Base-by-base conservation (phyloP, 2,797 vertebrate genomes). In the Lates japonicus region DNA sequence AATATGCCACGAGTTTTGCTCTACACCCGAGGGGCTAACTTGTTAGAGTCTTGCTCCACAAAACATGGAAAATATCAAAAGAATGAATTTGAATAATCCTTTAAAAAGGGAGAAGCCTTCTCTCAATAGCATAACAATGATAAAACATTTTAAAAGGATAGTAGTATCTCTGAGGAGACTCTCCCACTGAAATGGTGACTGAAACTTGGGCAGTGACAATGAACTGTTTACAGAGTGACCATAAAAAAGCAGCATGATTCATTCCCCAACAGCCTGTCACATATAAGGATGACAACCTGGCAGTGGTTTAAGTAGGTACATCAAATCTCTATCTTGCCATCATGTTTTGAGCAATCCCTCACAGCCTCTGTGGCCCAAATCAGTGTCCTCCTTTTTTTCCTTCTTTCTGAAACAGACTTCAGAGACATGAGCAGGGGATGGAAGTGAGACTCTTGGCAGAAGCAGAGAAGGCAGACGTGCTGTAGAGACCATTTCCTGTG, bases 61-160 rank as follows among this genome's bases (percentile, higher is more conserved):
- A 87, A 90, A 89, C 73, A 76, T 69, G 64, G 55, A 51, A 81
- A 83, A 88, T 87, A 90, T 89, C 75, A 86, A 90, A 90, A 90
- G 63, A 79, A 48, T 74, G 74, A 57, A 93, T 91, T 86, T 88
- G 83, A 92, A 91, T 91, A 88, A 90, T 93, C 74, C 81, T 85
- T 88, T 63, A 71, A 67, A 29, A 78, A 42, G 46, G 39, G 64
- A 64, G 35, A 72, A 22, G 55, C 52, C 31, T 57, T 71, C 39
- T 69, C 44, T 59, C 65, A 84, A 81, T 22, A 70, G 78, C 54
- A 80, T 57, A 77, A 78, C 82, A 81, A 69, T 72, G 67, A 88
- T 75, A 71, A 89, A 78, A 72, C 51, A 37, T 66, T 76, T 78
- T 51, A 69, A 74, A 79, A 48, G 54, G 25, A 83, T 5, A 22